Conservation (phyloP, 2,113 vertebrate genomes). For the Stegostoma tigrinum region DNA sequence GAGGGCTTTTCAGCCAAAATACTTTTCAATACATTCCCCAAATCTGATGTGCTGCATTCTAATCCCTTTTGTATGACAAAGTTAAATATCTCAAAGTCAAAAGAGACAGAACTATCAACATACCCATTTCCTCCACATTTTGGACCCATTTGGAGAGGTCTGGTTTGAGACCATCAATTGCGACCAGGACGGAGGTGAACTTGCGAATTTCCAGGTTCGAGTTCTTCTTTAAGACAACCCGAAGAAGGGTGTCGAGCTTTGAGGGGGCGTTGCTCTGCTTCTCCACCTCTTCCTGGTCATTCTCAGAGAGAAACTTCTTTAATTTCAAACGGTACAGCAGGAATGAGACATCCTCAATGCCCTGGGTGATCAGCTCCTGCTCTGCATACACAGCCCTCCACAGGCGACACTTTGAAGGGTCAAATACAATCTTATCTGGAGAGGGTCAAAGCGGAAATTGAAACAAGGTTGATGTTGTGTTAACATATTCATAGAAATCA, state of each 20-base stretch:
- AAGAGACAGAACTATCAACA: neutral
- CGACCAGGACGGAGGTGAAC: slow-evolving; percentile 14
- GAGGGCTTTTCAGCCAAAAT: neutral
- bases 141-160: slow-evolving; percentile 18
- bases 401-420: slow-evolving; percentile 23
- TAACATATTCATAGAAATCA: no score
- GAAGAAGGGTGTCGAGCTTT: neutral
- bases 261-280: neutral
- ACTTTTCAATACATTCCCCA: neutral
- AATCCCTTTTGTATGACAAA: neutral
- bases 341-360: slow-evolving; percentile 24
- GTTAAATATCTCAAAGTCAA: neutral
- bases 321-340: slow-evolving; percentile 13
- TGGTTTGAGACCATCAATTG: slow-evolving; percentile 10
- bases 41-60: neutral
- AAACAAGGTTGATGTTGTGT: neutral
- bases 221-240: neutral
- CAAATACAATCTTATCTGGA: slow-evolving; percentile 33
- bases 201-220: slow-evolving; percentile 28
- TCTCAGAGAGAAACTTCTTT: neutral
- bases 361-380: slow-evolving; percentile 24
- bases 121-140: slow-evolving; percentile 30
- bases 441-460: neutral
- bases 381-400: neutral
- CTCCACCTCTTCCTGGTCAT: slow-evolving; percentile 31